Evolutionary conservation across 2,113 vertebrate genomes (phyloP), one percentile per base, ranked within the genome.

Genomic region (Perca schrenkii): DNA sequence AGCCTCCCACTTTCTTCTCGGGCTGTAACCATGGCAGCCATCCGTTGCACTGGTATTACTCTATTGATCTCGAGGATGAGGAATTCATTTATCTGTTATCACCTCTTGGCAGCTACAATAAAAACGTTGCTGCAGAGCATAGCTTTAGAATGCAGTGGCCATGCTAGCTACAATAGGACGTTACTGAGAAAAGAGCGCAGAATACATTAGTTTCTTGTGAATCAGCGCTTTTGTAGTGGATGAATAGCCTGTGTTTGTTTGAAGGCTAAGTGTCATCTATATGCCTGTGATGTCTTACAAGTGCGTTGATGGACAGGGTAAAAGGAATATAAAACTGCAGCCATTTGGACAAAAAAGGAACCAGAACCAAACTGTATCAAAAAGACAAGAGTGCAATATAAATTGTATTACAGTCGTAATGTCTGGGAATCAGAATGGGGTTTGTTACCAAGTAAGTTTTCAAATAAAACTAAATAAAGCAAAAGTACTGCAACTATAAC

Each of bases 1-100:
- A 91, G 84, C 82, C 86, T 86, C 86, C 84, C 58, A 85, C 84
- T 91, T 88, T 90, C 68, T 80, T 89, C 88, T 83, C 7, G 14
- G 86, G 75, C 91, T 71, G 93, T 93, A 92, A 91, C 91, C 91
- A 94, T 93, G 78, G 92, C 90, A 93, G 83, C 92, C 89, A 90
- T 92, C 72, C 81, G 89, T 89, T 80, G 88, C 54, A 6, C 73
- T 53, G 31, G 75, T 76, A 80, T 92, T 89, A 85, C 71, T 82
- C 83, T 89, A 92, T 93, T 94, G 89, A 92, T 94, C 85, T 88
- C 64, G 0, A 1, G 87, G 62, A 93, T 79, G 91, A 90, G 79
- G 77, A 89, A 87, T 91, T 89, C 75, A 86, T 93, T 89, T 83
- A 89, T 91, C 79, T 84, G 81, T 91, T 89, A 91, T 92, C 86